Base-by-base conservation (phyloP, 2,797 vertebrate species). In the Liparis tanakae region DNA sequence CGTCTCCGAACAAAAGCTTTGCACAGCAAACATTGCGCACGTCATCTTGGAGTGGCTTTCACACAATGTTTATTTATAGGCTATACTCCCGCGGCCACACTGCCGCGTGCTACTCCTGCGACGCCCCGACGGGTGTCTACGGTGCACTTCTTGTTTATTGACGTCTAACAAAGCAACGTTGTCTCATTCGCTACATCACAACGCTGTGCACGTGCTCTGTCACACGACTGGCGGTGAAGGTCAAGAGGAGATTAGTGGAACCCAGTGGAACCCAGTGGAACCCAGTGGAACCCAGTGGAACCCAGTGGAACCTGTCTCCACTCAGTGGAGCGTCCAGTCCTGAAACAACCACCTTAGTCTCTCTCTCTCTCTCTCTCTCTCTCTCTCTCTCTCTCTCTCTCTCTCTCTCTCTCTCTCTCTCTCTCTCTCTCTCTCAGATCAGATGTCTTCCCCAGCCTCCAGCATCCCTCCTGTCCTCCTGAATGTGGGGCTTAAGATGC, bases 401-500 rank as follows among this genome's bases (percentile, higher is more conserved):
- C 10, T 7, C 20, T 10, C 50, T 12, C 50, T 0, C 7, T 7
- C 1, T 61, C 0, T 30, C 25, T 30, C 25, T 30, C 25, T 73
- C 54, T 66, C n/a, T 30, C 25, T 30, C 25, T 30, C 25, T 30
- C 25, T 41, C 4, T 30, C 34, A 64, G 60, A 41, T 20, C 14
- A 74, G 33, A 88, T 89, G 85, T 56, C 63, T 41, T 65, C 79
- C 14, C 51, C 72, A 15, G 44, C 68, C 34, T n/a, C 71, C 20
- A 25, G n/a, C 3, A 4, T 10, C 1, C 37, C 81, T 0, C 83
- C 85, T 54, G 86, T 94, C 53, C 67, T 66, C 36, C 87, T 96
- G 1, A 95, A 94, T 66, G 94, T 88, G 0, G 94, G 94, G 10
- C 81, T 77, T 10, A 86, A 62, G 12, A 96, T 96, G 95, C 95